These are phyloP conservation scores for Delphinapterus leucas DNA, from an alignment of 2,113 vertebrate species.

Conservation along the genomic window DNA sequence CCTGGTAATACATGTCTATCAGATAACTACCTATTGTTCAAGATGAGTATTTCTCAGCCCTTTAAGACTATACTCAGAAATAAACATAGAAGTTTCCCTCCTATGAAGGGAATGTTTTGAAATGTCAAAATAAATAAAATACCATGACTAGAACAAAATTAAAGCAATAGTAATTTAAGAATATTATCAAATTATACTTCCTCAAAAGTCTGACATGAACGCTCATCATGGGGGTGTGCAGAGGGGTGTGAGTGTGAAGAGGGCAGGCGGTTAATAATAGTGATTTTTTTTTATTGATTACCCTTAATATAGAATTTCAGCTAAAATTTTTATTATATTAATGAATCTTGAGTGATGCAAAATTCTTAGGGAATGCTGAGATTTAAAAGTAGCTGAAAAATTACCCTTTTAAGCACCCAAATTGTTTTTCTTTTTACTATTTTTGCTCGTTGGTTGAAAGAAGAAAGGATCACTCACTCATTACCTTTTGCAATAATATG, in stretches of 20 bases:
- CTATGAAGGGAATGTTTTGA: constrained; percentile 5
- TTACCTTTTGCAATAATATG: neutral
- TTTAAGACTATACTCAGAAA: constrained; percentile 30
- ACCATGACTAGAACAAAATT: neutral
- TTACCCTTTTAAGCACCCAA: neutral
- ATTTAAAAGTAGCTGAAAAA: neutral
- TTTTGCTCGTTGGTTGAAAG: neutral
- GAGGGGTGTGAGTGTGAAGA: neutral
- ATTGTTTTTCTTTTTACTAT: constrained; percentile 24
- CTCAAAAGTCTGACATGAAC: neutral
- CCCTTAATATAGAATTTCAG: neutral
- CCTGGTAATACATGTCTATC: neutral
- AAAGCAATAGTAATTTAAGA: neutral
- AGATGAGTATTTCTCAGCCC: constrained; percentile 22
- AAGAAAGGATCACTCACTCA: neutral
- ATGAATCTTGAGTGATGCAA: neutral
- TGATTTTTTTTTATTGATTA: neutral
- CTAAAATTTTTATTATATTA: neutral
- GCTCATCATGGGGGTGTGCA: neutral
- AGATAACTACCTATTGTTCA: neutral
- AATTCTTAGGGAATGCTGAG: constrained; percentile 15
- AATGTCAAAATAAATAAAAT: constrained; percentile 41
- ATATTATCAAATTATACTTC: neutral
- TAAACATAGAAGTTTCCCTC: neutral
- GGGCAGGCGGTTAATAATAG: neutral